phyloP scores from a whole-genome alignment of 2,797 vertebrate genomes.

The Malurus leucopterus region DNA sequence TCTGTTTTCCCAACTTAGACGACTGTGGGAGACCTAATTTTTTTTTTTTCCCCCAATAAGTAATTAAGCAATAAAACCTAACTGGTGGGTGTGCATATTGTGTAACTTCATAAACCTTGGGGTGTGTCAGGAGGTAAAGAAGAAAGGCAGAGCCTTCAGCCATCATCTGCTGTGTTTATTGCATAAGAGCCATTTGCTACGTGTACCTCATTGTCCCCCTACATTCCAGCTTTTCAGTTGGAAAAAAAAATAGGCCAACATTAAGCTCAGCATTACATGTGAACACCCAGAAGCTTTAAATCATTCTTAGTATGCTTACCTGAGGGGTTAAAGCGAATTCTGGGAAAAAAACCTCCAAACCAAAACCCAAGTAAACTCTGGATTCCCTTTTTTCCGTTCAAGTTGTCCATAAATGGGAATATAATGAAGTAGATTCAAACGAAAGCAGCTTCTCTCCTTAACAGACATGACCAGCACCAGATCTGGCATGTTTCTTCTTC shows the following conservation, averaged over 20 bases:
- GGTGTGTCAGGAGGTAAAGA: not conserved
- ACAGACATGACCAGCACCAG: not conserved
- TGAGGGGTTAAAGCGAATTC: not conserved
- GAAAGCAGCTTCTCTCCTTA: not conserved
- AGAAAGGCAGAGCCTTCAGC: constrained; percentile 32
- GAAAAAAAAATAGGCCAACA: not conserved
- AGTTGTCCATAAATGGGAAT: not conserved
- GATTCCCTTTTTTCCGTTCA: not conserved
- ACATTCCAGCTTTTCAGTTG: not conserved
- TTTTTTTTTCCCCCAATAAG: not conserved
- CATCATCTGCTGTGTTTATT: not conserved
- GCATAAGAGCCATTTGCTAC: not conserved
- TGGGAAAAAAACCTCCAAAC: not conserved
- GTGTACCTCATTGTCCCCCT: not conserved
- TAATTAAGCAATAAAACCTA: constrained; percentile 54
- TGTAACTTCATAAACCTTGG: constrained; percentile 31
- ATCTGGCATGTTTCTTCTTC: fast-evolving
- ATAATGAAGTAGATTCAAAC: not conserved
- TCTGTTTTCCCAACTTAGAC: not conserved
- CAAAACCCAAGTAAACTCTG: not conserved
- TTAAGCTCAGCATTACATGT: constrained; percentile 1
- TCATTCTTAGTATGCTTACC: not conserved
- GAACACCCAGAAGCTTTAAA: not conserved
- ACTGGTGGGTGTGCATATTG: constrained; percentile 12
- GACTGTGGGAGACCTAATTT: constrained; percentile 34